Evolutionary conservation across 2,113 vertebrate genomes (phyloP), one percentile per base, ranked within the genome.

Genomic region (Crotophaga sulcirostris): DNA sequence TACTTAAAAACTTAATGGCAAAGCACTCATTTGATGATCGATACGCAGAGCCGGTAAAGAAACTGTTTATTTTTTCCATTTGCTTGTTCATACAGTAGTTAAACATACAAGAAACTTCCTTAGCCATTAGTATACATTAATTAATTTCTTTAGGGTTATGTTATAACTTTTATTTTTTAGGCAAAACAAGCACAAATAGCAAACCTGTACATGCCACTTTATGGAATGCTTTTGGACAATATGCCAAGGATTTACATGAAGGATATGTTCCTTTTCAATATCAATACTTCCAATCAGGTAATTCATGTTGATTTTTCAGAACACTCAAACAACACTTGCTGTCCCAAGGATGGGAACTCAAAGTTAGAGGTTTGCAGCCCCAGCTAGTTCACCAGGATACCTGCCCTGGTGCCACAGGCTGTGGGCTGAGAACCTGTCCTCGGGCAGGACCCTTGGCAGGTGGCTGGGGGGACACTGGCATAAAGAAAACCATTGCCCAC

Each of bases 241-340:
- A 99, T 99, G 99, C 99, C 99, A 29, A 98, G 99, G 67, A 99
- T 99, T 95, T 99, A 99, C 95, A 98, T 99, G 97, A 99, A 99
- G 96, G 99, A 99, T 84, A 96, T 99, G 40, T 99, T 99, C 93
- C 99, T 99, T 90, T 98, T 99, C 95, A 99, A 98, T 73, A 94
- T 99, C 92, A 99, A 98, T 78, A 98, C 99, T 55, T 99, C 99
- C 64, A 98, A 99, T 97, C 99, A 99, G 98, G 99, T 99, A 98
- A 86, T 68, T 23, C 8, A 2, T 16, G 34, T 49, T 62, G 49
- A 2, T 58, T 76, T 74, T 74, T 87, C 54, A 17, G 47, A 89
- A 62, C 14, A 17, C 34, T 63, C 40, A 21, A 55, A 23, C 4
- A 1, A 21, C 14, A 21, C 42, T n/a, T 26, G 3, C 19, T 74